These are phyloP conservation scores for Neostethus bicornis DNA, from an alignment of 2,797 vertebrate species.

Conservation along the genomic window DNA sequence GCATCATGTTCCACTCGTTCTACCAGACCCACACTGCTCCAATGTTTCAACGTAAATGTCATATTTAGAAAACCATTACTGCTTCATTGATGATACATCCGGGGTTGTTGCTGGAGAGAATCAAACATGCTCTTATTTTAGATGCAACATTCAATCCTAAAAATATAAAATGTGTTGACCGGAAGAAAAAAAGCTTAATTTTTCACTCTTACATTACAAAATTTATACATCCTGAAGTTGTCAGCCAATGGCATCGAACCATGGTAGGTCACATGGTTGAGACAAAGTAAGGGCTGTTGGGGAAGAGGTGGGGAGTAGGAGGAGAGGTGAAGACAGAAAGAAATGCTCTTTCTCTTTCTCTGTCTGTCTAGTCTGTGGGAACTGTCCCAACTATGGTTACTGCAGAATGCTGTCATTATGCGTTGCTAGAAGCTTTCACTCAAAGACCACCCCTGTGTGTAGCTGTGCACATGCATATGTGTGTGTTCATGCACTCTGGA, in stretches of 20 bases:
- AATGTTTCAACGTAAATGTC: not conserved
- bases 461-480: slow-evolving; percentile 44
- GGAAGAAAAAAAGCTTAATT: not conserved
- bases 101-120: not conserved
- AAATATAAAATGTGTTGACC: not conserved
- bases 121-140: not conserved
- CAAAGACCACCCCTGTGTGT: slow-evolving; percentile 70
- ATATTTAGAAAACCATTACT: not conserved
- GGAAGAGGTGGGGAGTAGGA: slow-evolving; percentile 65
- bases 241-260: slow-evolving; percentile 35
- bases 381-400: slow-evolving; percentile 67
- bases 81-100: not conserved
- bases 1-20: not conserved
- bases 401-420: slow-evolving; percentile 83
- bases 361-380: slow-evolving; percentile 80
- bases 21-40: not conserved
- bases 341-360: slow-evolving; percentile 65
- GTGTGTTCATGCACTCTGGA: slow-evolving; percentile 28
- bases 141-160: not conserved
- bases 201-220: slow-evolving; percentile 9
- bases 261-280: slow-evolving; percentile 48
- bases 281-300: slow-evolving; percentile 74
- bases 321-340: slow-evolving; percentile 73
- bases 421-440: slow-evolving; percentile 61
- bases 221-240: slow-evolving; percentile 19